Base-by-base conservation (phyloP, 2,888 invertebrate genomes). In the Odontocerum albicorne region DNA sequence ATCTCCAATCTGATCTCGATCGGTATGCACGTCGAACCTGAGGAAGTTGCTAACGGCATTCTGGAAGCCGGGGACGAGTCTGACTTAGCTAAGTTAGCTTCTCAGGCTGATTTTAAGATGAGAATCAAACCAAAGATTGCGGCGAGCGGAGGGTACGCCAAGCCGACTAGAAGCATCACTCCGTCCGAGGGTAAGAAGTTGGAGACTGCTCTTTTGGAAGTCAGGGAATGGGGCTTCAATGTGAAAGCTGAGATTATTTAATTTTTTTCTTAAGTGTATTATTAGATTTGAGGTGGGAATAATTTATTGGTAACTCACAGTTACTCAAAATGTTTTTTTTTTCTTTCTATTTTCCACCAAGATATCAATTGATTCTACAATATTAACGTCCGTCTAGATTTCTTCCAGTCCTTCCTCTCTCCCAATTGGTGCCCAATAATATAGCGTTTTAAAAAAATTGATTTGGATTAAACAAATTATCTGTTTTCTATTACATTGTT, bases 11-110 rank as follows among this genome's bases (percentile, higher is more conserved):
- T 55, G 21, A 16, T 33, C 8, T 55, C 55, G 4, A 45, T 55
- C 43, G 55, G 55, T 6, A 33, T 55, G 38, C 39, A 44, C 33
- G 21, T 55, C 20, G 55, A 55, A 21, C 55, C 55, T 2, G 49
- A 49, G 27, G 49, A 50, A 22, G 35, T 50, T 7, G 38, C 45
- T 12, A 36, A 13, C 7, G 43, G 39, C 10, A 20, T 55, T 7
- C 16, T 43, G 2, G 44, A 55, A 7, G 15, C 27, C n/a, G 33
- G 33, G 6, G 49, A 49, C 31, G 55, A 55, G n/a, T 33, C 43
- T 10, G 36, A 32, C 2, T 31, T 50, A 3, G 44, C 39, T 4
- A 45, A 49, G 39, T 15, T 55, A 22, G 36, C 42, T 15, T 42
- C 55, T 2, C 38, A 36, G 16, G n/a, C 44, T 1, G 49, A 39